Evolutionary conservation across 2,797 vertebrate species (phyloP), one percentile per base, ranked within the genome.

Genomic region (Prunella strophiata): DNA sequence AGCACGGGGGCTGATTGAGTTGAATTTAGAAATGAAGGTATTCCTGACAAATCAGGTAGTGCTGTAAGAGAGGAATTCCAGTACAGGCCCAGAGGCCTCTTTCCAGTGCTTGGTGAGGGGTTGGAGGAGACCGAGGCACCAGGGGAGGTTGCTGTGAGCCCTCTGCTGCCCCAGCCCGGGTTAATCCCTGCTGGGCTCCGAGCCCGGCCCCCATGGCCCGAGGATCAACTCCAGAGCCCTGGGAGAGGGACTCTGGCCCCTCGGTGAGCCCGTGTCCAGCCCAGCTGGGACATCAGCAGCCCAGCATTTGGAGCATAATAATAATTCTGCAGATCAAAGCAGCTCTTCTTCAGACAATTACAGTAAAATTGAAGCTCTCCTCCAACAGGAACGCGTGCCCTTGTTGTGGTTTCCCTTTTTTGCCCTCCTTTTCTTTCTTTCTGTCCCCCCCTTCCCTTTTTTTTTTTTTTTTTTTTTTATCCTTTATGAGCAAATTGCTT

Each of bases 401-500:
- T 96, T 97, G 96, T 97, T 98, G 96, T 97, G 96, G 88, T 90
- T 95, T 97, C 96, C 93, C 87, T 86, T 96, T 96, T 95, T 92
- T 93, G 65, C 76, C 68, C 76, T 94, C 94, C 89, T 88, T 93
- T 96, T 93, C 63, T 95, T 96, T 95, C 55, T 85, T 87, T 68
- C 54, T 66, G 61, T 47, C 7, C n/a, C 13, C 43, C 10, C 26
- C n/a, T 2, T 0, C 7, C 0, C 1, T 5, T 6, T 51, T 76
- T 30, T 72, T 36, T 36, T 34, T 34, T 34, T 95, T 50, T 55
- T 80, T n/a, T 75, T 94, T 94, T 97, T 97, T 95, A 95, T 97
- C 97, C 97, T 98, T 98, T 97, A 97, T 97, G 97, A 98, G 96
- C 96, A 98, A 98, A 98, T 98, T 98, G 97, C 97, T 98, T 98